Conservation (phyloP, 1,140 invertebrate genomes). For the Drosophila nebulosa region DNA sequence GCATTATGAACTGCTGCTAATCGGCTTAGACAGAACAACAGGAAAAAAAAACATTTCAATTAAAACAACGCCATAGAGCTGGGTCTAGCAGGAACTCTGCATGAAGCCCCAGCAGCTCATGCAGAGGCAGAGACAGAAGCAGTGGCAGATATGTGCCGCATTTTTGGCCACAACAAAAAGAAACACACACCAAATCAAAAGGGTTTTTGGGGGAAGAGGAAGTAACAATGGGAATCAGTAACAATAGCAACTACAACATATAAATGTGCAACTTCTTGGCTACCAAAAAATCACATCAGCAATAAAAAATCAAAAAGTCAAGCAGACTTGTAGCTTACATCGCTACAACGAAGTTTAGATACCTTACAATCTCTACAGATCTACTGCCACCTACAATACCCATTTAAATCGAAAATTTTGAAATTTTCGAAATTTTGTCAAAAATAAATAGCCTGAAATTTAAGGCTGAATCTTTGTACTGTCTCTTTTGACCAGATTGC, state of each 20-base stretch:
- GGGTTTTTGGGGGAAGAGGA: not conserved
- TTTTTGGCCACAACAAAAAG: conserved; percentile 45
- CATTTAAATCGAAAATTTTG: too few relatives aligned
- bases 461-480: too few relatives aligned
- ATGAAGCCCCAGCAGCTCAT: too few relatives aligned
- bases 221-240: not conserved
- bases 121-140: not conserved
- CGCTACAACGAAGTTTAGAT: too few relatives aligned
- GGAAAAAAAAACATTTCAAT: conserved; percentile 70
- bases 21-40: conserved; percentile 54
- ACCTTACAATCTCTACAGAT: too few relatives aligned
- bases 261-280: not conserved
- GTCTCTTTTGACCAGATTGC: too few relatives aligned
- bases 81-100: conserved; percentile 18
- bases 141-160: conserved; percentile 25
- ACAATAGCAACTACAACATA: not conserved
- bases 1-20: conserved; percentile 72
- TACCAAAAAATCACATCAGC: not conserved
- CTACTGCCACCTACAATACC: too few relatives aligned
- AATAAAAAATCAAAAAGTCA: not conserved
- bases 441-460: too few relatives aligned
- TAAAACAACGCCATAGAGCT: conserved; percentile 63
- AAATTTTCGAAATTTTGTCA: too few relatives aligned
- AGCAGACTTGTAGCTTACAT: too few relatives aligned
- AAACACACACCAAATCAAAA: conserved; percentile 4